Conservation (phyloP, 2,797 vertebrate species). For the Catharus ustulatus region DNA sequence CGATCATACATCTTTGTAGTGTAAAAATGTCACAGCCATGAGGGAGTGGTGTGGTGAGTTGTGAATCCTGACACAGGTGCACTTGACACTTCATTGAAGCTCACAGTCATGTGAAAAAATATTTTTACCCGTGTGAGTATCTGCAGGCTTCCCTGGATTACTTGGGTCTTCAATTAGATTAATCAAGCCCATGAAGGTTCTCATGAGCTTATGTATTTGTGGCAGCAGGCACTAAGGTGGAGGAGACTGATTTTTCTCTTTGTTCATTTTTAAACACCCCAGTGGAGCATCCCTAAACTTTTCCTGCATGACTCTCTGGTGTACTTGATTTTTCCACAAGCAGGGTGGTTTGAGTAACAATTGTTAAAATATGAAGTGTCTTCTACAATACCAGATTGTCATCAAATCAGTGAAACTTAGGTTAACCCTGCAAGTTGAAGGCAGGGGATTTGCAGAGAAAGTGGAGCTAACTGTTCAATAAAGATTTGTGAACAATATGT, state of each 20-base stretch:
- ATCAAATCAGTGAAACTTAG: neutral
- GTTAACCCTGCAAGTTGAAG: neutral
- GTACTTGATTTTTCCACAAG: neutral
- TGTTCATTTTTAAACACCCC: neutral
- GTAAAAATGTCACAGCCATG: rapidly evolving
- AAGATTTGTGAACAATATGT: neutral
- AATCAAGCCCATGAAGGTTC: neutral
- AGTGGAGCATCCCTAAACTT: neutral
- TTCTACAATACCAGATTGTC: neutral
- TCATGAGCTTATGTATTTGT: neutral
- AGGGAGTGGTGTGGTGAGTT: rapidly evolving
- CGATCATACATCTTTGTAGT: rapidly evolving
- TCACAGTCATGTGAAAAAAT: rapidly evolving
- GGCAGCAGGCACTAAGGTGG: neutral
- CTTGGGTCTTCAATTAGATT: neutral
- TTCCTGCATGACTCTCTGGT: neutral
- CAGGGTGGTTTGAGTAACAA: neutral
- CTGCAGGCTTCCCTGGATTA: neutral
- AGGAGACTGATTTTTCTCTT: neutral
- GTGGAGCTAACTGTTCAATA: neutral
- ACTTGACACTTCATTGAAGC: rapidly evolving
- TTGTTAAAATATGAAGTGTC: neutral
- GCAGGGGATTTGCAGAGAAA: neutral
- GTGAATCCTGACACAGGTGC: rapidly evolving
- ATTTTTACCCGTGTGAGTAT: neutral